phyloP scores from a whole-genome alignment of 2,888 invertebrate species.

The Heliconius hortense region DNA sequence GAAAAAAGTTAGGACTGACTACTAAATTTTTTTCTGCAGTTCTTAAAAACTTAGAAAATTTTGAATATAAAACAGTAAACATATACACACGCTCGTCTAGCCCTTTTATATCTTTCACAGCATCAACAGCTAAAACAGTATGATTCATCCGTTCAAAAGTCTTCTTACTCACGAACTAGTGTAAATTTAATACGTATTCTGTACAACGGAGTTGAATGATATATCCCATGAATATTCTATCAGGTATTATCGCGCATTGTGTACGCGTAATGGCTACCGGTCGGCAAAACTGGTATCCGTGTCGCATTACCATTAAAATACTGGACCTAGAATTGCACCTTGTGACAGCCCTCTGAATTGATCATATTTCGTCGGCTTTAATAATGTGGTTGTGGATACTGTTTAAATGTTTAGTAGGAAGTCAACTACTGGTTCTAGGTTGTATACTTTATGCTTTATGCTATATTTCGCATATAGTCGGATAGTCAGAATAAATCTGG shows the following conservation, averaged over 20 bases:
- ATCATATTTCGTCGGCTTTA: slow-evolving; percentile 8
- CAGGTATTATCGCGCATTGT: slow-evolving; percentile 52
- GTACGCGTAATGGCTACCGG: slow-evolving; percentile 55
- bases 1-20: too few relatives aligned
- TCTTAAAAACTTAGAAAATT: too few relatives aligned
- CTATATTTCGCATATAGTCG: too few relatives aligned
- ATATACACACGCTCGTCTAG: not conserved
- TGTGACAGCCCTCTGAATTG: slow-evolving; percentile 15
- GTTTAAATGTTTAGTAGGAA: not conserved
- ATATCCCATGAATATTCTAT: slow-evolving; percentile 34
- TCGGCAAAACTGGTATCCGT: slow-evolving; percentile 54
- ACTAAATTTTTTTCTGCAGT: too few relatives aligned
- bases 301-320: slow-evolving; percentile 51
- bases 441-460: too few relatives aligned
- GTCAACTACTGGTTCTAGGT: not conserved
- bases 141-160: not conserved
- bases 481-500: too few relatives aligned
- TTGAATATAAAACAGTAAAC: not conserved
- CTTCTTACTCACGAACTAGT: slow-evolving; percentile 2
- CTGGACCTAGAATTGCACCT: slow-evolving; percentile 21
- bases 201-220: slow-evolving; percentile 24
- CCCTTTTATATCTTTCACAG: not conserved
- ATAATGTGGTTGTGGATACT: not conserved
- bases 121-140: not conserved
- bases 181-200: slow-evolving; percentile 22